Conservation (phyloP, 2,888 invertebrate genomes). For the Drosophila monieri region DNA sequence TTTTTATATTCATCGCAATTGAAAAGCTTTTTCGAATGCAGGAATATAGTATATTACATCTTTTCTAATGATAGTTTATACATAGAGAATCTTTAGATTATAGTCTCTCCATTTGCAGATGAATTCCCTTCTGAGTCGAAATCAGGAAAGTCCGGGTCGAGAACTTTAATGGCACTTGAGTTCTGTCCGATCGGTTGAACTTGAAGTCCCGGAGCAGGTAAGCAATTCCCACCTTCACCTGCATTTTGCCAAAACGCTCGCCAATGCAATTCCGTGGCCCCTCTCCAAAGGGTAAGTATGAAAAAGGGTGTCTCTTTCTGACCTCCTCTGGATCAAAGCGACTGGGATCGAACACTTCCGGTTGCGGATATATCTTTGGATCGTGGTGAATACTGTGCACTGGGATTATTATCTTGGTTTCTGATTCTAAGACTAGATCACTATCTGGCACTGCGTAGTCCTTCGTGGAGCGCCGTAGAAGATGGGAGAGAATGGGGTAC, state of each 20-base stretch:
- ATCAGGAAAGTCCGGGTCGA: constrained; percentile 35
- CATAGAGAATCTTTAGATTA: neutral
- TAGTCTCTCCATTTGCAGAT: constrained; percentile 43
- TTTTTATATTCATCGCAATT: neutral
- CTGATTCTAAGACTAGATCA: constrained; percentile 83
- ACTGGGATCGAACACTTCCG: constrained; percentile 86
- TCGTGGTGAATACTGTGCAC: constrained; percentile 86
- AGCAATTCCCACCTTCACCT: constrained; percentile 73
- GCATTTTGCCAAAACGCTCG: constrained; percentile 79
- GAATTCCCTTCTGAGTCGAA: constrained; percentile 39
- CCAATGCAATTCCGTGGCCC: constrained; percentile 82
- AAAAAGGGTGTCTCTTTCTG: constrained; percentile 83
- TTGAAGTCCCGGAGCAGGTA: constrained; percentile 58
- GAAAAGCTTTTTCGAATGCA: neutral
- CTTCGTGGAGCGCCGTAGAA: constrained; percentile 84
- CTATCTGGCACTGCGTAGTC: constrained; percentile 84
- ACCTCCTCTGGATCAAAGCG: constrained; percentile 86
- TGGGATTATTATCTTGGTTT: constrained; percentile 58
- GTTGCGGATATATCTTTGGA: constrained; percentile 84
- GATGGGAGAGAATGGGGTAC: constrained; percentile 85
- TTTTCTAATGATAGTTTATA: neutral
- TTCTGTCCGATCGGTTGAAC: constrained; percentile 48
- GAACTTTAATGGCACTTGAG: constrained; percentile 50
- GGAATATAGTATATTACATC: neutral
- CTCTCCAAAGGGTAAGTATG: constrained; percentile 81